Conservation (phyloP, 2,113 vertebrate genomes). For the Geococcyx californianus region DNA sequence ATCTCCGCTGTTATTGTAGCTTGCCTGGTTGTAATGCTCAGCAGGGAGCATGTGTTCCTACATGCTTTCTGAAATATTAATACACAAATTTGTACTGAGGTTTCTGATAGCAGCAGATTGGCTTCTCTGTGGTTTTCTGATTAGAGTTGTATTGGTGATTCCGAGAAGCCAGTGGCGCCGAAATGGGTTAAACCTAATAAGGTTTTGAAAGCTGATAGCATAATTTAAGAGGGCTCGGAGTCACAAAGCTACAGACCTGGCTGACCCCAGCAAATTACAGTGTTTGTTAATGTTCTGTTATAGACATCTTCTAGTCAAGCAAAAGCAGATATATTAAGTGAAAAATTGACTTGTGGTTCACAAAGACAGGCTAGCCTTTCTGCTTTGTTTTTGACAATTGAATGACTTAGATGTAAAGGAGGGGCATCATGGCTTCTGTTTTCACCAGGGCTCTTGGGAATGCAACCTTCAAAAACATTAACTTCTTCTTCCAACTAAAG, state of each 20-base stretch:
- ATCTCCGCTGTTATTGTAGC: slow-evolving; percentile 57
- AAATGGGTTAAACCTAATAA: slow-evolving; percentile 88
- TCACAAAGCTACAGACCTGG: slow-evolving; percentile 70
- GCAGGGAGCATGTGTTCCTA: slow-evolving; percentile 77
- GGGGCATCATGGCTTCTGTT: neutral
- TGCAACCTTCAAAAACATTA: slow-evolving; percentile 42
- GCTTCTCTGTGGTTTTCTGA: slow-evolving; percentile 85
- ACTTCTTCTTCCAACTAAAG: slow-evolving; percentile 62
- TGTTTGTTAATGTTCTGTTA: slow-evolving; percentile 78
- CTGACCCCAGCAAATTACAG: slow-evolving; percentile 75
- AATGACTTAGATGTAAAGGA: slow-evolving; percentile 23
- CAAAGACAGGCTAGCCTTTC: slow-evolving; percentile 46
- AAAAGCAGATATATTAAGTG: slow-evolving; percentile 79
- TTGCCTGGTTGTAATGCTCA: slow-evolving; percentile 78
- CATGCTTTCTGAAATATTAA: slow-evolving; percentile 91
- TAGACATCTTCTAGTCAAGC: slow-evolving; percentile 73
- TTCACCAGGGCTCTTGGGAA: slow-evolving; percentile 35
- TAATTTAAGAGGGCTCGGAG: slow-evolving; percentile 76
- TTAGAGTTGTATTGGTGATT: slow-evolving; percentile 81
- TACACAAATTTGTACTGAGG: slow-evolving; percentile 84
- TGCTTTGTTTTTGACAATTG: slow-evolving; percentile 54
- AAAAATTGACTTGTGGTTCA: slow-evolving; percentile 76
- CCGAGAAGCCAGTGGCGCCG: slow-evolving; percentile 86
- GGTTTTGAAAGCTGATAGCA: slow-evolving; percentile 88
- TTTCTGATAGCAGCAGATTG: slow-evolving; percentile 84